Percentiles rank a stretch among this genome's conserved stretches.
These are phyloP conservation scores for Anticlea derivata DNA, from an alignment of 2,888 invertebrate genomes.

Conservation along the genomic window DNA sequence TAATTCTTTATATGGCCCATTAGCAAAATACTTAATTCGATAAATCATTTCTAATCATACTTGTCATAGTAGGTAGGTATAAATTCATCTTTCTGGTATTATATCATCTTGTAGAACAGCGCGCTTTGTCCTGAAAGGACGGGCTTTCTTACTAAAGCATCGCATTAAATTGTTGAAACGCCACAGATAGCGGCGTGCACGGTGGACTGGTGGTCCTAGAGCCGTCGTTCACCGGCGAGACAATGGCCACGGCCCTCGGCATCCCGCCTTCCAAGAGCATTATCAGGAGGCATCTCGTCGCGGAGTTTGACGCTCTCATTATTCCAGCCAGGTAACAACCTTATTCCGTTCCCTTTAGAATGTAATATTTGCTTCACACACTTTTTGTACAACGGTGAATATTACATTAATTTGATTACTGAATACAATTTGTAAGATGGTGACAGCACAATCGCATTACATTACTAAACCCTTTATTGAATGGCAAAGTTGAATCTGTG, in stretches of 20 bases:
- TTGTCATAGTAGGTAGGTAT: too few relatives aligned
- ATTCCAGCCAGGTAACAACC: constrained; percentile 93
- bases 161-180: not conserved
- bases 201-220: constrained; percentile 97
- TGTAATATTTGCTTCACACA: constrained; percentile 53
- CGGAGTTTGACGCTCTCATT: constrained; percentile 95
- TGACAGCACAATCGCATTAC: constrained; percentile 29
- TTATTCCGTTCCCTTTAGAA: constrained; percentile 33
- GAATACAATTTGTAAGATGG: constrained; percentile 21
- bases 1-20: too few relatives aligned
- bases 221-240: constrained; percentile 96
- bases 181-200: constrained; percentile 95
- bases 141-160: not conserved
- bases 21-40: too few relatives aligned
- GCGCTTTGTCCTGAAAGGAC: too few relatives aligned
- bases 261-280: constrained; percentile 97
- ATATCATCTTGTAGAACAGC: too few relatives aligned
- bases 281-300: constrained; percentile 94
- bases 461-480: constrained; percentile 17
- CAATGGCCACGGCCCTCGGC: constrained; percentile 96
- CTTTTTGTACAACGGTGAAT: constrained; percentile 21
- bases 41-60: too few relatives aligned
- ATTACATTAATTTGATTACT: constrained; percentile 18
- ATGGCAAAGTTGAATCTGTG: constrained; percentile 18
- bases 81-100: not conserved